Conservation (phyloP, 2,888 invertebrate genomes). For the Amiota mariae region DNA sequence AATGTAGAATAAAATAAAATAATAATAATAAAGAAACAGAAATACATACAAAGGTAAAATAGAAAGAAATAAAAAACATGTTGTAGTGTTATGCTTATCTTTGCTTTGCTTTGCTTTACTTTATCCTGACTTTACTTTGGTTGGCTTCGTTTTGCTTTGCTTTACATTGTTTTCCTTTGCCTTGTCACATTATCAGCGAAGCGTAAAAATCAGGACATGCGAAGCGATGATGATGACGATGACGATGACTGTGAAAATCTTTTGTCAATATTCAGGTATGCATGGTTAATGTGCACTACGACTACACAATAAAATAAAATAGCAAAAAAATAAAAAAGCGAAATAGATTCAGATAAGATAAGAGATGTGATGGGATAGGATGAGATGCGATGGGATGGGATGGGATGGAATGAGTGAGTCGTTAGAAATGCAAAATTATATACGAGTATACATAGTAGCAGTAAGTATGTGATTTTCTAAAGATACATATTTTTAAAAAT, state of each 20-base stretch:
- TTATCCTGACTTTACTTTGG: constrained; percentile 1
- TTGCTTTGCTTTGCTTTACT: constrained; percentile 36
- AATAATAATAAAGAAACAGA: constrained; percentile 25
- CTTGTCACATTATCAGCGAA: constrained; percentile 58
- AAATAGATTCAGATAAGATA: constrained; percentile 40
- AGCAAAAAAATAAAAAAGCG: background rate
- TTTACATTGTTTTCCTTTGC: constrained; percentile 24
- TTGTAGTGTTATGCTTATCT: constrained; percentile 27
- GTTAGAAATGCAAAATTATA: no score
- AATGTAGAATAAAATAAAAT: background rate
- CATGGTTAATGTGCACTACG: constrained; percentile 26
- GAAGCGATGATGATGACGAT: constrained; percentile 19
- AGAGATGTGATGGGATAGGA: no score
- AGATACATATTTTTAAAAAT: no score
- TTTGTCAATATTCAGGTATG: constrained; percentile 29
- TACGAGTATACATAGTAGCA: no score
- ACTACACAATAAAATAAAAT: background rate
- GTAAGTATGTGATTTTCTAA: no score
- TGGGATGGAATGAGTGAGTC: no score
- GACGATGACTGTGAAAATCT: background rate
- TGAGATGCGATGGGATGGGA: no score
- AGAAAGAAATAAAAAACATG: constrained; percentile 29
- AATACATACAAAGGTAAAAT: constrained; percentile 47
- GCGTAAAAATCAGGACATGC: constrained; percentile 62
- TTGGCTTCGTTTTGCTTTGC: no score